These are phyloP conservation scores for Hydrophis major DNA, from an alignment of 2,797 vertebrate genomes.

Conservation along the genomic window DNA sequence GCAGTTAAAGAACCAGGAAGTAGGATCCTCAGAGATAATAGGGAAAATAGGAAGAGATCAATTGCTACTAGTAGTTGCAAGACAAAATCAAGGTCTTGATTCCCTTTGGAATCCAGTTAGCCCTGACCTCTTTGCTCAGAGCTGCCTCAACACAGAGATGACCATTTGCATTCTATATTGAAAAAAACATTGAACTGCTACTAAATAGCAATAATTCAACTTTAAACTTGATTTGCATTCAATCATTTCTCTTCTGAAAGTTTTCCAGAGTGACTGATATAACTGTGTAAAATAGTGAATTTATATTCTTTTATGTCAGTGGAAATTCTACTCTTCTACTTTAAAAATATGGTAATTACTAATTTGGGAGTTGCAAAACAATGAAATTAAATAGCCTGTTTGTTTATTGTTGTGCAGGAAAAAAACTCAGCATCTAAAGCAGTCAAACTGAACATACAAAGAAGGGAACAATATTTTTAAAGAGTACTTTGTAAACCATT, in stretches of 20 bases:
- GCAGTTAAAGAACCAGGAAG: not conserved
- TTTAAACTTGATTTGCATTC: not conserved
- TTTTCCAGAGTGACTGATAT: not conserved
- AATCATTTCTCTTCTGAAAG: not conserved
- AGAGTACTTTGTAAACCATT: not conserved
- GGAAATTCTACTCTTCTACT: not conserved
- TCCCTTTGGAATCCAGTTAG: not conserved
- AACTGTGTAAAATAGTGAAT: not conserved
- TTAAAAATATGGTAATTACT: not conserved
- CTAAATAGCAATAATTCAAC: not conserved
- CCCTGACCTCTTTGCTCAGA: not conserved
- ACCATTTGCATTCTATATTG: not conserved
- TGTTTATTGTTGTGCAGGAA: not conserved
- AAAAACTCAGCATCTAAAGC: not conserved
- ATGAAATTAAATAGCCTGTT: not conserved
- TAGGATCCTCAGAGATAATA: not conserved
- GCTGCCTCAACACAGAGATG: not conserved
- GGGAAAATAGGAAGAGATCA: not conserved
- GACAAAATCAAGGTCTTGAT: not conserved
- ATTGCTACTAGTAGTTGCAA: not conserved
- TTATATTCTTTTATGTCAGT: not conserved
- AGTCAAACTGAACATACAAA: not conserved
- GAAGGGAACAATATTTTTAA: not conserved
- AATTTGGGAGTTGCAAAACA: not conserved
- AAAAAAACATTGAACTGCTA: not conserved